Evolutionary conservation across 2,797 vertebrate species (phyloP), one percentile per base, ranked within the genome.

Genomic region (Centropyge bicolor): DNA sequence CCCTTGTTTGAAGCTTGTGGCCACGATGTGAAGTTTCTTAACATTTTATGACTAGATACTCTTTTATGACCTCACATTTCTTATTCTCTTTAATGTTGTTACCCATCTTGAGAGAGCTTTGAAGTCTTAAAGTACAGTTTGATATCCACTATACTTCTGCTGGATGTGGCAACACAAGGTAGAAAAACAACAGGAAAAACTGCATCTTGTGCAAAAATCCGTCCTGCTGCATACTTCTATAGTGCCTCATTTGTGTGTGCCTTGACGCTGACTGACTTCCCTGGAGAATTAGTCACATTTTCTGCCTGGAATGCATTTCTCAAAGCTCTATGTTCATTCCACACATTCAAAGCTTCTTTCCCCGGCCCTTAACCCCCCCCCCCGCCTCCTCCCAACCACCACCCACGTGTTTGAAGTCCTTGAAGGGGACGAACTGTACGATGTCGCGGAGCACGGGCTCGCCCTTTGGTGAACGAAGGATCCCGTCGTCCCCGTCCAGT

Each of bases 381-480:
- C 31, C 17, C 27, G 13, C n/a, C 13, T 0, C 38, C 22, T 38
- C 67, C 20, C 20, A 36, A 13, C 46, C 6, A 45, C 8, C 77
- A 94, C 98, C 71, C 95, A 99, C 98, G 0, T 99, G 98, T 91
- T 99, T 99, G 95, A 99, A 99, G 95, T 99, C 98, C 93, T 97
- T 96, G 94, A 99, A 99, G 67, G 98, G 98, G 89, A 99, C 98
- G 48, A 99, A 99, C 95, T 99, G 98, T 80, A 99, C 98, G 0
- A 99, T 99, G 92, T 99, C 98, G 9, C 98, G 95, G 41, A 99
- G 97, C 70, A 98, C 97, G 0, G 98, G 98, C 92, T 99, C 98
- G 71, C 98, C 98, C 89, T 98, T 99, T 56, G 98, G 98, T 0
- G 98, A 99, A 48, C 98, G 95, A 89, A 99, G 95, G 90, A 99